Evolutionary conservation across 2,113 vertebrate genomes (phyloP).

Genomic region (Pelmatolapia mariae): DNA sequence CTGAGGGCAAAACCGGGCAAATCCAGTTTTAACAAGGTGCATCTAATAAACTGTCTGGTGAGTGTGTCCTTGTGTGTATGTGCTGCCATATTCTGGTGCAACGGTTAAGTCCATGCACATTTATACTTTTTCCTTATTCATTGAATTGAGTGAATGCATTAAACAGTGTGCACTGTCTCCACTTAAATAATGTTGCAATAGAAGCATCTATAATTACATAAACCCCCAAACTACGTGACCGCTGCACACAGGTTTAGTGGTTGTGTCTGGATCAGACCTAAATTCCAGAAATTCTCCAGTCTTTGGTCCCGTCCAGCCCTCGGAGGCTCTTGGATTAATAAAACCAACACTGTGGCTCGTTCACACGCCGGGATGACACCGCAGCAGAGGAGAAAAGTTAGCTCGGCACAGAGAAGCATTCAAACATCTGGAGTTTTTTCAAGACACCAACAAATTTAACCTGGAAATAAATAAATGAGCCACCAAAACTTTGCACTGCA

Average conservation of each 20-base stretch:
- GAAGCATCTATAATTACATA: not conserved
- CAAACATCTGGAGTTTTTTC: not conserved
- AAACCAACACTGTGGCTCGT: conserved; percentile 49
- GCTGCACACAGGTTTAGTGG: not conserved
- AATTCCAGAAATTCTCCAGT: conserved; percentile 58
- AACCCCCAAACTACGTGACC: not conserved
- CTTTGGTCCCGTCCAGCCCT: not conserved
- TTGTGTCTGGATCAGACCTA: not conserved
- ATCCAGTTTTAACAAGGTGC: not conserved
- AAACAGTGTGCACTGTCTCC: not conserved
- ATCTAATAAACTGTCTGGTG: not conserved
- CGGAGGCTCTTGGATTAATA: conserved; percentile 54
- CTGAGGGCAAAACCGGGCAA: not conserved
- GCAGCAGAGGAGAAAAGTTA: not conserved
- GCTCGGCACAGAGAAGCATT: not conserved
- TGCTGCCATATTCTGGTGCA: not conserved
- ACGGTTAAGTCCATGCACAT: not conserved
- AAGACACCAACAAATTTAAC: not conserved
- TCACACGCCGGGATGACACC: conserved; percentile 49
- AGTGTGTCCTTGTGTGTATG: not conserved
- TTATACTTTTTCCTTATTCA: not conserved
- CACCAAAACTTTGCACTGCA: not conserved
- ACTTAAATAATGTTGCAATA: not conserved
- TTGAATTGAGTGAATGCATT: not conserved
- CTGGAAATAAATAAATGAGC: not conserved